These are phyloP conservation scores for Drosophila pegasa DNA, from an alignment of 2,888 invertebrate genomes.

Conservation along the genomic window DNA sequence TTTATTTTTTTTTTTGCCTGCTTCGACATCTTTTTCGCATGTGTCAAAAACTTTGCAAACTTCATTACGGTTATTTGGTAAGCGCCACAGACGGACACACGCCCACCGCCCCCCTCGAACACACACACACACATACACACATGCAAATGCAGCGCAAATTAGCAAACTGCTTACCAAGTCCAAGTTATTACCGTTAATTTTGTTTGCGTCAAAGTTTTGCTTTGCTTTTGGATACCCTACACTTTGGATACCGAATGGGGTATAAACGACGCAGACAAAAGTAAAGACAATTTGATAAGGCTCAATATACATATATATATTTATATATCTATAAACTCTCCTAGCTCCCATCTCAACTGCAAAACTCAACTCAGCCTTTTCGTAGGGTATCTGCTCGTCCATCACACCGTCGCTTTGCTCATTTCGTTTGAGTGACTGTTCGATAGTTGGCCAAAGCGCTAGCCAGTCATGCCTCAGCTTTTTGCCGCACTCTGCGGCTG, in stretches of 20 bases:
- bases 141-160: slow-evolving; percentile 69
- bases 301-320: neutral
- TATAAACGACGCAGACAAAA: neutral
- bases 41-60: slow-evolving; percentile 77
- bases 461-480: neutral
- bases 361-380: too few species aligned
- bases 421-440: slow-evolving; percentile 36
- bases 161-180: slow-evolving; percentile 61
- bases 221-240: slow-evolving; percentile 37
- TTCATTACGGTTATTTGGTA: slow-evolving; percentile 73
- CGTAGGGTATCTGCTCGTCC: neutral
- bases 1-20: slow-evolving; percentile 13
- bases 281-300: neutral
- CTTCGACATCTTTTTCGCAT: slow-evolving; percentile 60
- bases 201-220: slow-evolving; percentile 71
- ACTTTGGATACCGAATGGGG: neutral
- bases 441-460: slow-evolving; percentile 19
- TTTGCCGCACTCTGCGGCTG: neutral
- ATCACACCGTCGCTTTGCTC: accelerated
- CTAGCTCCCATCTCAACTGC: too few species aligned
- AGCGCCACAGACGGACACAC: slow-evolving; percentile 20
- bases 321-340: too few species aligned
- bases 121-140: slow-evolving; percentile 45
- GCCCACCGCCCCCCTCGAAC: slow-evolving; percentile 30
- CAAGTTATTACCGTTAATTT: slow-evolving; percentile 77